Conservation (phyloP, 1,140 invertebrate genomes). For the Dufourea novaeangliae region DNA sequence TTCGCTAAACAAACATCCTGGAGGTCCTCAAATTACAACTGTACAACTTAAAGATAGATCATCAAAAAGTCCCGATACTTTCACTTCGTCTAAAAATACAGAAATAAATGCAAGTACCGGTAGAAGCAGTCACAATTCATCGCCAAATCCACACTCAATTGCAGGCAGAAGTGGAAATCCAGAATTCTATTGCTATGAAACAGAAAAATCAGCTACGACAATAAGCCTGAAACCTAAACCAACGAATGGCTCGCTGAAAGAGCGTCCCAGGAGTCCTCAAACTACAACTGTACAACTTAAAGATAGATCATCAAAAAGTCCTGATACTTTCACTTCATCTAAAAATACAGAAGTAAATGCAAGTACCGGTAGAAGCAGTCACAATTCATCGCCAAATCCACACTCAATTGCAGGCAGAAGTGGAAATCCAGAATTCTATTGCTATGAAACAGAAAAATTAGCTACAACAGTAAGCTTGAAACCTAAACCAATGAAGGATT, state of each 20-base stretch:
- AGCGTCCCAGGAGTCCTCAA: neutral
- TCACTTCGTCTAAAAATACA: neutral
- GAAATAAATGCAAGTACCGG: neutral
- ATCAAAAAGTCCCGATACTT: neutral
- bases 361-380: neutral
- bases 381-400: neutral
- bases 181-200: conserved; percentile 33
- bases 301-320: neutral
- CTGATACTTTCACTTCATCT: neutral
- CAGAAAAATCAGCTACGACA: conserved; percentile 18
- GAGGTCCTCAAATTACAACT: neutral
- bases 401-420: too few species aligned
- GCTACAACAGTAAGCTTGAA: neutral
- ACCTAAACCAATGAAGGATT: neutral
- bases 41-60: neutral
- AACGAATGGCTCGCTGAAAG: neutral
- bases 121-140: neutral
- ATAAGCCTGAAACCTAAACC: neutral
- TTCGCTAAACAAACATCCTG: neutral
- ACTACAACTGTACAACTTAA: neutral
- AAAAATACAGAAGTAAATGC: too few species aligned
- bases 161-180: neutral
- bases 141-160: neutral
- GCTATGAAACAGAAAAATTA: neutral
- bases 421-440: too few species aligned